A percentile compares a stretch with the other conserved stretches of the same genome.
Evolutionary conservation across 2,888 invertebrate species (phyloP).

Genomic region (Epistrophe eligans): DNA sequence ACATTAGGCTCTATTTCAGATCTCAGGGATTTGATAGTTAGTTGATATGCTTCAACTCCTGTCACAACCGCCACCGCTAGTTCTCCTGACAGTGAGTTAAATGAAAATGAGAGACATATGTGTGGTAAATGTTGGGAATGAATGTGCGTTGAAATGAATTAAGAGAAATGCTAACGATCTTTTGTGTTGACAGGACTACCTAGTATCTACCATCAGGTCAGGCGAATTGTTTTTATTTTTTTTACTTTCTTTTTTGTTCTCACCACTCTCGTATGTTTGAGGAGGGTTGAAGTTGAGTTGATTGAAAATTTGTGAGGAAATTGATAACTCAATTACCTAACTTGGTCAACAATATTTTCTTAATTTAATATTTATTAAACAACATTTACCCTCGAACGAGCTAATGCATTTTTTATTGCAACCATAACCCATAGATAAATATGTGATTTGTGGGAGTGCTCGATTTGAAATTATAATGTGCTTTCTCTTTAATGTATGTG

Average conservation of each 20-base stretch:
- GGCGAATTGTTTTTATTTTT: conserved; percentile 26
- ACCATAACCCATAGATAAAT: background rate
- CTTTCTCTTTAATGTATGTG: background rate
- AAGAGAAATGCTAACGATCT: conserved; percentile 54
- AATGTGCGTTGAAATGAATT: conserved; percentile 69
- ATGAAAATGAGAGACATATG: conserved; percentile 37
- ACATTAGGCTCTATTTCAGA: conserved; percentile 55
- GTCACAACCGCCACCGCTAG: background rate
- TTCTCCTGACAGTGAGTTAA: conserved; percentile 27
- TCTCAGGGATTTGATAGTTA: conserved; percentile 2
- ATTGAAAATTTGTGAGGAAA: conserved; percentile 48
- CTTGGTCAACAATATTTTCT: conserved; percentile 7
- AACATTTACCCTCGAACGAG: background rate
- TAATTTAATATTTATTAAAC: conserved; percentile 15
- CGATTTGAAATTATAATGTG: background rate
- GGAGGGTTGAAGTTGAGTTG: conserved; percentile 35
- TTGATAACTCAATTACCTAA: conserved; percentile 47
- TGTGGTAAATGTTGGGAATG: conserved; percentile 64
- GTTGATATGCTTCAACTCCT: conserved; percentile 49
- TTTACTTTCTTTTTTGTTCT: too few species aligned
- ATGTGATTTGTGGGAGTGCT: conserved; percentile 12
- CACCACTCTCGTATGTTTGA: background rate
- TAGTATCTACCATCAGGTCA: conserved; percentile 11
- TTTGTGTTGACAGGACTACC: conserved; percentile 61
- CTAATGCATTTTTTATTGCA: conserved; percentile 5